Evolutionary conservation across 2,888 invertebrate species (phyloP), one percentile per base, ranked within the genome.

Genomic region (Melinaea marsaeus): DNA sequence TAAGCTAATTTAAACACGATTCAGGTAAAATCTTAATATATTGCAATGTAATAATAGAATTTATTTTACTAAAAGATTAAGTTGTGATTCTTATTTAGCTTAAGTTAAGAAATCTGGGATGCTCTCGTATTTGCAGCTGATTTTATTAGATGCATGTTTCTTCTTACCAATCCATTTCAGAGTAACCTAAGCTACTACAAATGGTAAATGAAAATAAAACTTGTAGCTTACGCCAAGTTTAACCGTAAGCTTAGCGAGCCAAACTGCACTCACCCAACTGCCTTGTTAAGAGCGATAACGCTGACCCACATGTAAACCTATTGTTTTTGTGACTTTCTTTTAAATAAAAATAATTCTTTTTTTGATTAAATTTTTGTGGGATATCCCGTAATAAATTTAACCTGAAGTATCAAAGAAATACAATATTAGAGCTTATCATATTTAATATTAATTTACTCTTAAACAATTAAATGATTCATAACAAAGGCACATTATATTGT

Each of bases 171-270:
- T 74, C 66, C 71, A 72, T 71, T 72, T 70, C 71, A 70, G 69
- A 67, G 70, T 67, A 72, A 74, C 67, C 68, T 79, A 80, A 80
- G 77, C 75, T 74, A 69, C 73, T 73, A 75, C 72, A 75, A 74
- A 76, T 75, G 69, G 73, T 75, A 77, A 80, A 82, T 75, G 77
- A 80, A 83, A 84, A 83, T 81, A 83, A 84, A 83, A 84, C 77
- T 72, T 60, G 58, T 63, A 60, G 69, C 68, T 70, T 72, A 65
- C 63, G 66, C 67, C 63, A 68, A 67, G 67, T 69, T 70, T 64
- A 60, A 63, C 65, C 68, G 72, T 71, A 72, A 74, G 72, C 70
- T 70, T 66, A 58, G 65, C 65, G 51, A 68, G 68, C 67, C 65
- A 62, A 63, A 64, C 51, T 57, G 54, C 47, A 61, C 70, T 69